These are phyloP conservation scores for Micrasema minimum DNA, from an alignment of 1,140 invertebrate species.

Conservation along the genomic window DNA sequence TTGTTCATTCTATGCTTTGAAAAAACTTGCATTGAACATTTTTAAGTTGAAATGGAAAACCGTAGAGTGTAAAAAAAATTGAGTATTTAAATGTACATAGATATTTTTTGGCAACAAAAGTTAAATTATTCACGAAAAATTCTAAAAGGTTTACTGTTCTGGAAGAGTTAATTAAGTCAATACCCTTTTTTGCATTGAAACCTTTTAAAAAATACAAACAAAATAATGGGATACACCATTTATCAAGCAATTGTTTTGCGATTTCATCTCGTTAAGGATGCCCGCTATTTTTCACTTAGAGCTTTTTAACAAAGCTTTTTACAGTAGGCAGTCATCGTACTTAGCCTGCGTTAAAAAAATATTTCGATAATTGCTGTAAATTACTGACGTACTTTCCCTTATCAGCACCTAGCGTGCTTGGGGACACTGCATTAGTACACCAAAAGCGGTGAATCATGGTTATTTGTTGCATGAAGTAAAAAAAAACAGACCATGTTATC, in stretches of 20 bases:
- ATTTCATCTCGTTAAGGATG: constrained; percentile 26
- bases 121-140: neutral
- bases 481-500: no score
- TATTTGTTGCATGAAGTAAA: no score
- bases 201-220: constrained; percentile 20
- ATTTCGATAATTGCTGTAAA: no score
- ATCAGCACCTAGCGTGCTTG: no score
- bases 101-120: neutral
- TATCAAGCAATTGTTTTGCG: constrained; percentile 23
- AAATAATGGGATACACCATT: constrained; percentile 25
- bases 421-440: no score
- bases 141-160: no score
- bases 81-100: neutral
- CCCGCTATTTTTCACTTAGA: constrained; percentile 26
- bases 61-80: neutral
- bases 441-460: no score
- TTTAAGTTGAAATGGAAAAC: neutral
- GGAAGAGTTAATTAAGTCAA: neutral
- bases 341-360: no score
- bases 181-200: neutral
- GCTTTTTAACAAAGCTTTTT: constrained; percentile 1
- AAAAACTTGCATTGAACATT: neutral
- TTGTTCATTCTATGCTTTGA: neutral
- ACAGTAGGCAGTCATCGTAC: no score
- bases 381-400: no score